Base-by-base conservation (phyloP, 2,888 invertebrate species). In the Cataglyphis altisquamis region DNA sequence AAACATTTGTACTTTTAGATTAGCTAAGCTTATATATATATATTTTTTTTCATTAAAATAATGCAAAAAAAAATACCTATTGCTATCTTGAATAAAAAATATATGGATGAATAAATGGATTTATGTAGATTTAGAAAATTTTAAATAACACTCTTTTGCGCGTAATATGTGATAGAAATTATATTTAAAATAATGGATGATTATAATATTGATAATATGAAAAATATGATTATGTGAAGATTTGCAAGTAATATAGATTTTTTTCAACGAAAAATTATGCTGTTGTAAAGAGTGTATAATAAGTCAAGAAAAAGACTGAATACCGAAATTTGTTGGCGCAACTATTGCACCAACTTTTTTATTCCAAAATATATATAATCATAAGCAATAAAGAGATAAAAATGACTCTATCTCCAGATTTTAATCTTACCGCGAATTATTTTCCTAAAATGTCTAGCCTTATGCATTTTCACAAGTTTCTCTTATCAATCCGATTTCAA, bases 401-500 rank as follows among this genome's bases (percentile, higher is more conserved):
- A 10, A n/a, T 15, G n/a, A 21, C 4, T 21, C n/a, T 18, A 10
- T 21, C 12, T 52, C n/a, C n/a, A 55, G 9, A n/a, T n/a, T 57
- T 21, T 21, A 9, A 57, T 57, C 57, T 12, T 21, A 25, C 57
- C 57, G 57, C 57, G 55, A 57, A 72, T 72, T 39, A 72, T 72
- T 57, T 57, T 39, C 52, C 36, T 39, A 57, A 21, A 25, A 9
- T n/a, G 29, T 60, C 21, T 29, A 73, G 29, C 15, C 41, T 9
- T 18, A 57, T 9, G 41, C 32, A 8, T 55, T 70, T n/a, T 25
- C n/a, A n/a, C 36, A 36, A 29, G 39, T n/a, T 25, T 6, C 25
- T 15, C 3, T 74, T 74, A 81, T 75, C 75, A 60, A 45, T 6
- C 25, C 25, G 78, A 62, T 48, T 8, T 25, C 48, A 72, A 80